phyloP scores from a whole-genome alignment of 2,888 invertebrate species.

The Ophraella communa region DNA sequence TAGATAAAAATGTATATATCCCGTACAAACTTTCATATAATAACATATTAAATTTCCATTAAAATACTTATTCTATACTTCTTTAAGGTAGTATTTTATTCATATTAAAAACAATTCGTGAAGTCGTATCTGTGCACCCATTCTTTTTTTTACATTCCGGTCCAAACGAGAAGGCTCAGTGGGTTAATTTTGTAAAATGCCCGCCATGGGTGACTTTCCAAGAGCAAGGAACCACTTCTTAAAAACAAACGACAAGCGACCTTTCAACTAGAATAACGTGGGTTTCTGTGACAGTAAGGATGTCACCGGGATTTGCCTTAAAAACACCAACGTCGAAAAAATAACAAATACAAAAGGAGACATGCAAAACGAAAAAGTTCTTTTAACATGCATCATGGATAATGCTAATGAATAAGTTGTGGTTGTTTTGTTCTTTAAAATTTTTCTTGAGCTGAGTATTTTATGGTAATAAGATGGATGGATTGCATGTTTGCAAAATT shows the following conservation, averaged over 20 bases:
- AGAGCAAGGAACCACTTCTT: constrained; percentile 41
- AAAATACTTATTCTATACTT: not conserved
- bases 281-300: constrained; percentile 50
- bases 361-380: constrained; percentile 38
- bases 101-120: not conserved
- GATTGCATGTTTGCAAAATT: too few relatives aligned
- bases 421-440: constrained; percentile 13
- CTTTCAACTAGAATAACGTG: constrained; percentile 48
- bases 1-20: too few relatives aligned
- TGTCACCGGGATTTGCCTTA: constrained; percentile 50
- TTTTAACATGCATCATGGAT: constrained; percentile 31
- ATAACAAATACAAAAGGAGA: constrained; percentile 41
- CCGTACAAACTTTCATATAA: not conserved
- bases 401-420: constrained; percentile 34
- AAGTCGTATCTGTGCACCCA: not conserved
- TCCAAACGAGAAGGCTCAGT: constrained; percentile 3
- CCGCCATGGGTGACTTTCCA: constrained; percentile 46
- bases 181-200: constrained; percentile 44
- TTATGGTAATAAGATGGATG: constrained; percentile 21
- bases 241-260: constrained; percentile 47
- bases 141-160: constrained; percentile 6
- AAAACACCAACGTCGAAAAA: constrained; percentile 50
- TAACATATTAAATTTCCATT: not conserved
- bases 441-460: constrained; percentile 4
- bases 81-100: not conserved